Evolutionary conservation across 1,140 invertebrate genomes (phyloP).

Genomic region (Calosoma granatense): DNA sequence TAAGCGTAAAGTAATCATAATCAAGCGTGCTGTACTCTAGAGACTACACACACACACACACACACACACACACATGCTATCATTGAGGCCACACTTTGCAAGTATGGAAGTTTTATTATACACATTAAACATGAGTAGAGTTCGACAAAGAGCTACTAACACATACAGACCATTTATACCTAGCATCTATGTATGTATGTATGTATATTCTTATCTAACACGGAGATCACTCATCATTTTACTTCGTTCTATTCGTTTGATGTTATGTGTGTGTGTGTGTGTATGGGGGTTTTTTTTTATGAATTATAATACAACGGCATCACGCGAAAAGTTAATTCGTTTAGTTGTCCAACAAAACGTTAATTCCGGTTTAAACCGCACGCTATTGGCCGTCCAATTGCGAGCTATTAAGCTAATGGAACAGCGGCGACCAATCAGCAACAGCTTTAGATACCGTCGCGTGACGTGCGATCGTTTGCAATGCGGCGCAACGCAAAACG

Average conservation of each 20-base stretch:
- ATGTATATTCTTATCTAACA: not conserved
- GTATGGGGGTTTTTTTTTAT: not conserved
- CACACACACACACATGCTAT: too few relatives aligned
- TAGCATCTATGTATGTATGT: too few relatives aligned
- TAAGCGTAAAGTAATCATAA: not conserved
- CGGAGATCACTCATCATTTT: not conserved
- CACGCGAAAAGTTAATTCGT: constrained; percentile 7
- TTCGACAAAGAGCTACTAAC: too few relatives aligned
- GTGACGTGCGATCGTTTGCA: constrained; percentile 1
- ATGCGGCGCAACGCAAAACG: not conserved
- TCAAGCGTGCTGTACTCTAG: too few relatives aligned
- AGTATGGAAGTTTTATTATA: too few relatives aligned
- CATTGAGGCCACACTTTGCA: too few relatives aligned
- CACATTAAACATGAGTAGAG: too few relatives aligned
- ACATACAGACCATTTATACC: too few relatives aligned
- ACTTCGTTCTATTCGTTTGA: not conserved
- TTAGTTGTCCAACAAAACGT: constrained; percentile 8
- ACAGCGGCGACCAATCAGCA: not conserved
- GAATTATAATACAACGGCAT: not conserved
- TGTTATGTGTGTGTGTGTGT: too few relatives aligned
- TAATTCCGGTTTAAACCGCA: constrained; percentile 6
- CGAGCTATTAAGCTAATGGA: constrained; percentile 7
- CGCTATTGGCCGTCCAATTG: constrained; percentile 5
- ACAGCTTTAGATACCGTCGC: constrained; percentile 4
- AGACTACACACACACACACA: too few relatives aligned